Evolutionary conservation across 2,113 vertebrate genomes (phyloP).

Genomic region (Trochalopteron elliotii): DNA sequence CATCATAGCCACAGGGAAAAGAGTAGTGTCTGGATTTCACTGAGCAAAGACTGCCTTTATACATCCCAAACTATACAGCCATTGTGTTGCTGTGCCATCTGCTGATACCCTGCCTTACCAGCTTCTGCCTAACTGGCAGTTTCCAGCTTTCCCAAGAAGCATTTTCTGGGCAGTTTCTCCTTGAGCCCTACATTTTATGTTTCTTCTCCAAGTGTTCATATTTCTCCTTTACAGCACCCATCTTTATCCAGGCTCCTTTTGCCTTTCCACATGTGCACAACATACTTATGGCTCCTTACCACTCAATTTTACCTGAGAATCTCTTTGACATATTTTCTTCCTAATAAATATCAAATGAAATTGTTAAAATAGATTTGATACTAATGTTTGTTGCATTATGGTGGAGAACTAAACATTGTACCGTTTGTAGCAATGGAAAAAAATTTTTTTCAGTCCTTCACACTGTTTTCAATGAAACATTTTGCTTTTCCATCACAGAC

Average conservation of each 20-base stretch:
- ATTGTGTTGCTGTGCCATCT: accelerated
- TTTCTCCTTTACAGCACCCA: background rate
- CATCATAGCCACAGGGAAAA: background rate
- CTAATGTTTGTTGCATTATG: background rate
- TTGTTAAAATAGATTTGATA: background rate
- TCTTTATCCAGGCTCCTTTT: background rate
- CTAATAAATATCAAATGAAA: background rate
- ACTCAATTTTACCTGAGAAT: background rate
- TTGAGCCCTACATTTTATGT: background rate
- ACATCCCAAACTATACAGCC: background rate
- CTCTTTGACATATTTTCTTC: background rate
- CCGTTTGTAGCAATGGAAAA: background rate
- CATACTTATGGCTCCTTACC: background rate
- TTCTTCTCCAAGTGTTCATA: background rate
- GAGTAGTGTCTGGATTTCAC: background rate
- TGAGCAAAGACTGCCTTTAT: background rate
- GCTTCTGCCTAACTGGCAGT: background rate
- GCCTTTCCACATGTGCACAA: background rate
- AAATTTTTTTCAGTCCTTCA: background rate
- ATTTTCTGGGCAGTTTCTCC: background rate
- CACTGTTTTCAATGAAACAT: background rate
- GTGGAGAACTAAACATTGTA: background rate
- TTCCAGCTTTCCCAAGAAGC: background rate
- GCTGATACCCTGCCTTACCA: background rate
- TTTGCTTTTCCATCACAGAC: background rate